phyloP scores from a whole-genome alignment of 1,140 invertebrate species.

The Drosophila ercepeae region DNA sequence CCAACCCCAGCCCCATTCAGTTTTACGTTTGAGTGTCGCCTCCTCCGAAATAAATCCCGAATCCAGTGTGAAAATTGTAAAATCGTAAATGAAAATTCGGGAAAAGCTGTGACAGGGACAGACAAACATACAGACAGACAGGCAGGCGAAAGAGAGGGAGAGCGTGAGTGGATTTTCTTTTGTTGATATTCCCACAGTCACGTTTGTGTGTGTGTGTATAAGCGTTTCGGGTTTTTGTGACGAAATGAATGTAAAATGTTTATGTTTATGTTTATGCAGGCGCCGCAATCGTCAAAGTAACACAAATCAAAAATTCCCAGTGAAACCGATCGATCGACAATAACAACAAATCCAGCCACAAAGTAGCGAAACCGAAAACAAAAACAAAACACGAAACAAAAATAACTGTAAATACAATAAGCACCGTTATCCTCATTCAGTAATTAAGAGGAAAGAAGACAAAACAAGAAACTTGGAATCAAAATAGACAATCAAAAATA shows the following conservation, averaged over 20 bases:
- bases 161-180: constrained; percentile 36
- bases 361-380: constrained; percentile 16
- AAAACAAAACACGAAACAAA: constrained; percentile 4
- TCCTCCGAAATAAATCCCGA: background rate
- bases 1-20: background rate
- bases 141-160: background rate
- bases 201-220: constrained; percentile 19
- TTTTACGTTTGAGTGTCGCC: background rate
- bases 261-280: constrained; percentile 43
- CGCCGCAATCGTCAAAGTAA: background rate
- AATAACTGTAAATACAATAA: background rate
- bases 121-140: background rate
- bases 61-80: background rate
- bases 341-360: constrained; percentile 19
- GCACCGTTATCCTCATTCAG: too few relatives aligned
- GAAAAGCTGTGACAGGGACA: background rate
- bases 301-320: constrained; percentile 11
- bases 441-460: background rate
- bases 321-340: constrained; percentile 30
- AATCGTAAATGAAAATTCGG: constrained; percentile 2
- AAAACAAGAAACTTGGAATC: constrained; percentile 5
- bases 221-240: constrained; percentile 24
- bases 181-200: constrained; percentile 30
- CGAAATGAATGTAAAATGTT: constrained; percentile 45
- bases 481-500: constrained; percentile 1